Evolutionary conservation across 2,797 vertebrate species (phyloP), one percentile per base, ranked within the genome.

Genomic region (Dromococcyx pavoninus): DNA sequence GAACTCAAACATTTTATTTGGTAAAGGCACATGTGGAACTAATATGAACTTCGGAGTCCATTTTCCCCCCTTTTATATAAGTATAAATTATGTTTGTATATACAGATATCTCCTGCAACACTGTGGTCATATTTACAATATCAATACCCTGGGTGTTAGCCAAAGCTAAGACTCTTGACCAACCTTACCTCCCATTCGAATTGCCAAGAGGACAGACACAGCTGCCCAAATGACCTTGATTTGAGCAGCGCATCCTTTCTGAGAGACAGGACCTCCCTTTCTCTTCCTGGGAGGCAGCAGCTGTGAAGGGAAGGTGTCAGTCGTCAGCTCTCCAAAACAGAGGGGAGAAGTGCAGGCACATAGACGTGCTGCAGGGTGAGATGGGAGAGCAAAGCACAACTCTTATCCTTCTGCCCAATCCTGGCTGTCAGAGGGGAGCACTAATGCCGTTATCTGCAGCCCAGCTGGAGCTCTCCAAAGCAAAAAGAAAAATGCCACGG

Each of bases 51-150:
- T 86, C 44, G 43, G 8, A 35, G 86, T 70, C 18, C 3, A 7
- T 71, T 83, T 25, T 17, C 7, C 6, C 13, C 4, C 9, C 71
- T 32, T 71, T 53, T 28, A 16, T 32, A 39, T 24, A 53, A 23
- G 18, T 35, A 16, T 2, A 43, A 22, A 30, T 33, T 43, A 35
- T 61, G 5, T n/a, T 35, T 61, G 3, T 16, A 7, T 33, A 69
- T 35, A 9, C 25, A 7, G 23, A 4, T n/a, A 23, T 39, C 10
- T 64, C 11, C 46, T 50, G 41, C 18, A 61, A 46, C 0, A 0
- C 33, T 39, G 13, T 35, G 28, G 22, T 18, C 13, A 21, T 50
- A 76, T 70, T 87, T 88, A 39, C 5, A 28, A 19, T 16, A 15
- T 37, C 84, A 66, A 44, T 70, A 50, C 5, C 2, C 12, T 54